Evolutionary conservation across 2,888 invertebrate genomes (phyloP), one percentile per base, ranked within the genome.

Genomic region (Drosophila austrosaltans): DNA sequence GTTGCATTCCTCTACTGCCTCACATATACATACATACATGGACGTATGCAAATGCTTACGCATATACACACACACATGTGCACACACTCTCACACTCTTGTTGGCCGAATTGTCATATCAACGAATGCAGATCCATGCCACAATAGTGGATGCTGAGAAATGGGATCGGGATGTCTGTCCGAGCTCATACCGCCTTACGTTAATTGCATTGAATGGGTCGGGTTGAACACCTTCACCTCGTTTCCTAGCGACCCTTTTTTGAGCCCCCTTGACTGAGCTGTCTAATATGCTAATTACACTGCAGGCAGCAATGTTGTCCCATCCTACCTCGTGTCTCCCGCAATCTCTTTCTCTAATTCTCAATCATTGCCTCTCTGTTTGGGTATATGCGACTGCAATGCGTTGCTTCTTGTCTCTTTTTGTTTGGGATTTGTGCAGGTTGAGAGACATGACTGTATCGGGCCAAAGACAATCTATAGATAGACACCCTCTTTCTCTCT

Each of bases 231-330:
- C 70, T 53, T 58, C 63, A 60, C 40, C 67, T 58, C 25, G 53
- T 32, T 8, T 2, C 28, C 64, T 22, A 63, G 68, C 20, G 32
- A 22, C 16, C 8, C 22, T 25, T 39, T 58, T 44, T 63, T 36
- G 10, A 64, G 63, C 69, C 68, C 58, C 69, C 75, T 69, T 63
- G 75, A 75, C 75, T 74, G 65, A 63, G 63, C 78, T 73, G 83
- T 74, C 86, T 83, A 83, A 86, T 83, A 83, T 83, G 86, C 83
- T 83, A 83, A 83, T 83, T 83, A 83, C 86, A 86, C 79, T 83
- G 83, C 82, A 82, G 82, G 75, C 75, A 80, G 68, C 67, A 68
- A 73, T 65, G 69, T 57, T 39, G 36, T 25, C 30, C 30, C 64
- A 61, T 63, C 60, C 60, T 42, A 48, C 59, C 53, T 25, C 56